Evolutionary conservation across 2,113 vertebrate species (phyloP).

Genomic region (Ochotona princeps): DNA sequence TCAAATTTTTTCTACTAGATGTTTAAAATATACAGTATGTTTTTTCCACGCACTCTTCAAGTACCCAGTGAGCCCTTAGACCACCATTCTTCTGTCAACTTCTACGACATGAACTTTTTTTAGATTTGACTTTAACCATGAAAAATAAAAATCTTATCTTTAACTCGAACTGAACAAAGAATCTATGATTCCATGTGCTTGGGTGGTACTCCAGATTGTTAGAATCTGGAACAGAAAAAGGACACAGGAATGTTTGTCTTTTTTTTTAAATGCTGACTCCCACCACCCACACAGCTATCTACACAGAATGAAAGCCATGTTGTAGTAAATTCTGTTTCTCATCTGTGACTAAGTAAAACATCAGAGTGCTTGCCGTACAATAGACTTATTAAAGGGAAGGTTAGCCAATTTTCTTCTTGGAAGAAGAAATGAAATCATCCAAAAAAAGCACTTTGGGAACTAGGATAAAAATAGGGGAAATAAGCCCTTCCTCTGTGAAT

Average conservation of each 20-base stretch:
- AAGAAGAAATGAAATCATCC: constrained; percentile 82
- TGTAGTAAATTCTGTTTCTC: constrained; percentile 23
- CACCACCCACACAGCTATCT: constrained; percentile 12
- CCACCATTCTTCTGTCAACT: too few species aligned
- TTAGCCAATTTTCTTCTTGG: constrained; percentile 63
- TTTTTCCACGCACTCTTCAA: too few species aligned
- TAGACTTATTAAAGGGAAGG: constrained; percentile 42
- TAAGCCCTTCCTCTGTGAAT: constrained; percentile 63
- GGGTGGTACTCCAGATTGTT: neutral
- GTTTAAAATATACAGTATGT: too few species aligned
- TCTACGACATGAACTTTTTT: too few species aligned
- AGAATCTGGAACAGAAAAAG: constrained; percentile 7
- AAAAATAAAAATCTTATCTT: neutral
- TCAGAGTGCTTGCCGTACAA: neutral
- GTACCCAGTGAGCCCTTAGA: too few species aligned
- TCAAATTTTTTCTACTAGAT: too few species aligned
- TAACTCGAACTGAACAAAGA: neutral
- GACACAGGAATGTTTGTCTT: constrained; percentile 7
- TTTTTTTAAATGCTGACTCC: neutral
- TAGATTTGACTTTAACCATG: neutral
- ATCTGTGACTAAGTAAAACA: constrained; percentile 25
- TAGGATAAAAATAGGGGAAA: constrained; percentile 76
- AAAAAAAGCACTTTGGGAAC: constrained; percentile 76
- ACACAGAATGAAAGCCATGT: neutral
- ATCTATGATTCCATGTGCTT: neutral